Evolutionary conservation across 1,140 invertebrate species (phyloP), one percentile per base, ranked within the genome.

Genomic region (Drosophila saltans): DNA sequence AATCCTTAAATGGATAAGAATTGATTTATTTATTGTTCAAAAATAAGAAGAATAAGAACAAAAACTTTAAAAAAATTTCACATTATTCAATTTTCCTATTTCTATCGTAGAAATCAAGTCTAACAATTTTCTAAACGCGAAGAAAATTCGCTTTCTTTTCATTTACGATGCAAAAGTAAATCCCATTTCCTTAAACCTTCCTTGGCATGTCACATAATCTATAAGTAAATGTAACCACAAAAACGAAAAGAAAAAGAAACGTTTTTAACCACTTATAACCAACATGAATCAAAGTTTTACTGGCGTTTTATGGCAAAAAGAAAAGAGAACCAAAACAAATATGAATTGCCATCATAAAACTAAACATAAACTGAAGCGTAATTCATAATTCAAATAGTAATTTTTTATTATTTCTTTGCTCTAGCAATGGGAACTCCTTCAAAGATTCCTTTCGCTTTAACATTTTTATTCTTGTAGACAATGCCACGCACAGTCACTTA

Each of bases 311-410:
- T 80, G 72, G 26, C 28, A 16, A 41, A 1, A 39, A 26, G 41
- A 40, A 10, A 41, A 0, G 39, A 30, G 36, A 40, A 21, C 58
- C 30, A 66, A 68, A 78, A 71, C 69, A 61, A 82, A 86, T 76
- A 63, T 68, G 45, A 77, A 79, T 88, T 39, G 63, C 43, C 66
- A 43, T 76, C 79, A 78, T 88, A 88, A 86, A 88, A 82, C 43
- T 65, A 24, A 36, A 70, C 75, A 69, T 76, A 78, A 86, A 80
- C 28, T 58, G 81, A 57, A 61, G 41, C 73, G 58, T 69, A 60
- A 82, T 70, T 88, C 75, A 79, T 48, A 81, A 60, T 64, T 59
- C 52, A 40, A 80, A 77, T 71, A 48, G 30, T 64, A 28, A 45
- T 26, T 41, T 57, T 41, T 41, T 69, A 36, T 55, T 63, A 45